These are phyloP conservation scores for Zaprionus kolodkinae DNA, from an alignment of 1,140 invertebrate genomes.

Conservation along the genomic window DNA sequence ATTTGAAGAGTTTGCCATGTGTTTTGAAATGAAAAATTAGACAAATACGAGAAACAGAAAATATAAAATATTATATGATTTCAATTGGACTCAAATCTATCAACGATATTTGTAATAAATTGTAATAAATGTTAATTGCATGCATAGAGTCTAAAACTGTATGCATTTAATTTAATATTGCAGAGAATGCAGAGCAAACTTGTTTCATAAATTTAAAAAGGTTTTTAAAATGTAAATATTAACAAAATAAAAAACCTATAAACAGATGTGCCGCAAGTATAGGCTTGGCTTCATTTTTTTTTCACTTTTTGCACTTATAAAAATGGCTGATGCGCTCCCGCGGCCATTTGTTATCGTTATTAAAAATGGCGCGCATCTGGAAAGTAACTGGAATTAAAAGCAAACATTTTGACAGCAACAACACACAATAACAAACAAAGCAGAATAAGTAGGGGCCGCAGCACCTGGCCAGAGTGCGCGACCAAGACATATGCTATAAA, in stretches of 20 bases:
- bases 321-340: background rate
- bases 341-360: constrained; percentile 44
- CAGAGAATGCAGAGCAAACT: too few species aligned
- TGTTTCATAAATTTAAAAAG: too few species aligned
- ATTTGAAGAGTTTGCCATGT: background rate
- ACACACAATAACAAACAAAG: constrained; percentile 4
- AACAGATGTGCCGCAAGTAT: background rate
- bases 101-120: too few species aligned
- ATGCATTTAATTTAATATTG: too few species aligned
- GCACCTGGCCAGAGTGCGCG: background rate
- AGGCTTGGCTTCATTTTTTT: background rate
- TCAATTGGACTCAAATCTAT: background rate
- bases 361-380: constrained; percentile 55
- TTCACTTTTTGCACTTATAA: background rate
- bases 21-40: constrained; percentile 62
- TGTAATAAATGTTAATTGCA: too few species aligned
- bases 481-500: constrained; percentile 5
- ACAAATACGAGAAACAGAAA: background rate
- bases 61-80: background rate
- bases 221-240: too few species aligned
- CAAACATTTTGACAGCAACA: constrained; percentile 62
- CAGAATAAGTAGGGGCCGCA: background rate
- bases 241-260: background rate
- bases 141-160: too few species aligned
- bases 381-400: constrained; percentile 72